Evolutionary conservation across 2,113 vertebrate genomes (phyloP).

Genomic region (Sinocyclocheilus grahami): DNA sequence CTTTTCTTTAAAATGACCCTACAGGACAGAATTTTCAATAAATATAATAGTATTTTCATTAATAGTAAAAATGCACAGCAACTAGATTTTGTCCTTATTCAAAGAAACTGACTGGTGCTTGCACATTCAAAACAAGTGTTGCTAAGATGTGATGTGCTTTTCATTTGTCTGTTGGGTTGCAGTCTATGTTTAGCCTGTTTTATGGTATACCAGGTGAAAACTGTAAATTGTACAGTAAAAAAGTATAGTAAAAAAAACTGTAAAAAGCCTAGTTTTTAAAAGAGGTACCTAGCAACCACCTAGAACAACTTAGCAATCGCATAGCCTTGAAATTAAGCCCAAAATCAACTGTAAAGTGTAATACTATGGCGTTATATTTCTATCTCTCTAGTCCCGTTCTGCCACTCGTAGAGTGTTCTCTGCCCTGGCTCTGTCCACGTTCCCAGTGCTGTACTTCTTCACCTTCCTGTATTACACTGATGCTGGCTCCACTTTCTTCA

Average conservation of each 20-base stretch:
- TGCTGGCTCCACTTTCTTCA: slow-evolving; percentile 92
- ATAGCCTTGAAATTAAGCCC: background rate
- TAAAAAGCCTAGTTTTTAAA: too few species aligned
- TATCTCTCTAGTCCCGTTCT: slow-evolving; percentile 74
- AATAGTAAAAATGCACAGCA: background rate
- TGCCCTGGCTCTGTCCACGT: slow-evolving; percentile 83
- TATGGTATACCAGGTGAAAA: background rate
- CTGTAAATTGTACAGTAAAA: background rate
- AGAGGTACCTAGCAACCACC: background rate
- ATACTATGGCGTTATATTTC: background rate
- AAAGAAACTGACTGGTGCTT: background rate
- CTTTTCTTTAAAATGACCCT: too few species aligned
- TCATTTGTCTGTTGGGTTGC: background rate
- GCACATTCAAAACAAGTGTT: background rate
- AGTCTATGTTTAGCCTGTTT: background rate
- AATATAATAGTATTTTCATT: background rate
- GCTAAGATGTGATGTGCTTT: background rate
- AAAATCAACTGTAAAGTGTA: background rate
- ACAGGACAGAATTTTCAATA: background rate
- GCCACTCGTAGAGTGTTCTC: slow-evolving; percentile 83
- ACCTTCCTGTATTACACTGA: slow-evolving; percentile 98
- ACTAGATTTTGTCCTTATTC: background rate
- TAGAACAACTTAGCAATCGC: background rate
- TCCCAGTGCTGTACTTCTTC: slow-evolving; percentile 96
- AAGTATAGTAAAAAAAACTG: too few species aligned